Conservation (phyloP, 2,888 invertebrate species). For the Harpagoxenus sublaevis region DNA sequence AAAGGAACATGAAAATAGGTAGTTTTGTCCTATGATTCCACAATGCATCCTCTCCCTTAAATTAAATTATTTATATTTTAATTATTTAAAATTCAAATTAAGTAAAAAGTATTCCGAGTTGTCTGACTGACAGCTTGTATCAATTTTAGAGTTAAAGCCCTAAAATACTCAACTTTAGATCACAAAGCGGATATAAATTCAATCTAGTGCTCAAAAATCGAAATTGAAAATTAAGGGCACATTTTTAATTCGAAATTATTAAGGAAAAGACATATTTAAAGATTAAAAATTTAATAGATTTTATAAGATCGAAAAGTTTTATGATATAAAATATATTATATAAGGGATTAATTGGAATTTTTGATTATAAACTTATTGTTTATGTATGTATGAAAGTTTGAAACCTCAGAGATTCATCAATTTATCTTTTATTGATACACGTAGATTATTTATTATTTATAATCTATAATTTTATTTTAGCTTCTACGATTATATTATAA, state of each 20-base stretch:
- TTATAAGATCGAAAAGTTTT: not conserved
- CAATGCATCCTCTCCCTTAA: not conserved
- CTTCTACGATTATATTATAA: not conserved
- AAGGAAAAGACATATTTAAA: not conserved
- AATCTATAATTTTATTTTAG: not conserved
- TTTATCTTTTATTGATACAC: not conserved
- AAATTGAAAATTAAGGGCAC: conserved; percentile 1
- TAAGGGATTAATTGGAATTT: not conserved
- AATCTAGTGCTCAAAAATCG: not conserved
- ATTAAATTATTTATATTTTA: not conserved
- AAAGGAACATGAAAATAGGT: not conserved
- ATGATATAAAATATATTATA: not conserved
- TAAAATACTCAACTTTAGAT: not conserved
- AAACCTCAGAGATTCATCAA: not conserved
- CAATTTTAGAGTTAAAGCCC: not conserved
- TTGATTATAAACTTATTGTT: not conserved
- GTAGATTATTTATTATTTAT: not conserved
- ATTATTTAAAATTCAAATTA: conserved; percentile 7
- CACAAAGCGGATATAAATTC: not conserved
- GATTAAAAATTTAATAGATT: not conserved
- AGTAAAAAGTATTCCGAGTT: not conserved
- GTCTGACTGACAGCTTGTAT: not conserved
- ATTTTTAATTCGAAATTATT: not conserved
- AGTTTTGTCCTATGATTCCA: not conserved
- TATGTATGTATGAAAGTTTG: not conserved